Conservation (phyloP, 2,113 vertebrate genomes). For the Balaenoptera acutorostrata region DNA sequence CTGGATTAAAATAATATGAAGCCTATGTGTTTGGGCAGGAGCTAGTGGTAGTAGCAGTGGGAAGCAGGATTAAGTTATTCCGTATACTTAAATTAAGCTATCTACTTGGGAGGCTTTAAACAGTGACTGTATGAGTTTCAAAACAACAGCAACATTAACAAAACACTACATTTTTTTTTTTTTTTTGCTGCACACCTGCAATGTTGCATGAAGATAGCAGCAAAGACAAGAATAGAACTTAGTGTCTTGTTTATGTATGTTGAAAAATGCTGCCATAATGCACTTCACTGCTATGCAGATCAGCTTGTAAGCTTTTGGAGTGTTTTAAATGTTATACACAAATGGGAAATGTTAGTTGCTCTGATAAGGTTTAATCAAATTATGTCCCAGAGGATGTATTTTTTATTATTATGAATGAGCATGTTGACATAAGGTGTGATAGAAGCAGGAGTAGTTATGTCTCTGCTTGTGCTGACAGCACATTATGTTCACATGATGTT, state of each 20-base stretch:
- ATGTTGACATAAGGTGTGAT: constrained; percentile 65
- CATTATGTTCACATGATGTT: constrained; percentile 76
- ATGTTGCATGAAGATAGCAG: background rate
- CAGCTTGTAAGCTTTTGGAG: background rate
- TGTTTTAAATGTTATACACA: constrained; percentile 15
- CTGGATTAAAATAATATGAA: background rate
- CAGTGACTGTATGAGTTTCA: background rate
- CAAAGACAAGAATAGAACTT: background rate
- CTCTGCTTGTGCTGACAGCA: constrained; percentile 58
- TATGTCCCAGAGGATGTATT: background rate
- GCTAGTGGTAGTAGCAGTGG: background rate
- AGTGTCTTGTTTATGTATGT: background rate
- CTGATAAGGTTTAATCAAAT: constrained; percentile 60
- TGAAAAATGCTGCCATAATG: background rate
- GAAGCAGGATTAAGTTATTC: background rate
- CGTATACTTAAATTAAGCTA: background rate
- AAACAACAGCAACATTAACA: background rate
- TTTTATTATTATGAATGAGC: constrained; percentile 55
- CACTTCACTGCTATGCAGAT: background rate
- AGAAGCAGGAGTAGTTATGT: constrained; percentile 9
- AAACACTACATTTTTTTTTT: background rate
- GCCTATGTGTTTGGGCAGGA: background rate
- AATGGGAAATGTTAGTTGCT: background rate
- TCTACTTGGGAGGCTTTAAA: background rate
- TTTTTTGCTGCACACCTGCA: background rate